Base-by-base conservation (phyloP, 2,888 invertebrate genomes). In the Lampropteryx suffumata region DNA sequence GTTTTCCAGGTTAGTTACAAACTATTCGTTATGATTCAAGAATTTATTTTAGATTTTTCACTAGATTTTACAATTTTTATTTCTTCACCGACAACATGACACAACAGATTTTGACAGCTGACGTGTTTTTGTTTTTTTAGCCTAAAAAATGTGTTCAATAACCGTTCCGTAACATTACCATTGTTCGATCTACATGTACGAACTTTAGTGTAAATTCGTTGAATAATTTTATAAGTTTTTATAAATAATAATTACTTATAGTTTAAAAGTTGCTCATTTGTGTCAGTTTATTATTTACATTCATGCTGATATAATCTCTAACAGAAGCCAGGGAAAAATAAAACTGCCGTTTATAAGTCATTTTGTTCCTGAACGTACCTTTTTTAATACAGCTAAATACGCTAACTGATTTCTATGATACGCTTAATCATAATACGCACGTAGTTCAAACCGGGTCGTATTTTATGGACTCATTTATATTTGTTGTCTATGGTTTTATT, bases 21-120 rank as follows among this genome's bases (percentile, higher is more conserved):
- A 75, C 65, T 70, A 62, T 62, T 55, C 50, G 43, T 21, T 40
- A 36, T 59, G 47, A 61, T 69, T 61, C 65, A 73, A 71, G 61
- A 52, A 61, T 62, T 61, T 75, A 73, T 73, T 77, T 69, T 61
- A 32, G 62, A 79, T 80, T 80, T 73, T 80, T 79, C 71, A 70
- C 71, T 30, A 27, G 34, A 36, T 44, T 52, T 54, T 54, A 17
- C 45, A 54, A 50, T 50, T 46, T 54, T 50, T 50, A 42, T 50
- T 54, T 42, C 45, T 41, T 32, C 74, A 73, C 73, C 71, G 78
- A 86, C 84, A 88, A 86, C 85, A 89, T 88, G 89, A 89, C 89
- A 88, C 88, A 82, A 80, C 82, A 79, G 78, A 84, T 87, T 88
- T 86, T 87, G 87, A 84, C 87, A 85, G 66, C 70, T 83, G 83